phyloP scores from a whole-genome alignment of 2,797 vertebrate genomes.

The Hafferia zeledoni region DNA sequence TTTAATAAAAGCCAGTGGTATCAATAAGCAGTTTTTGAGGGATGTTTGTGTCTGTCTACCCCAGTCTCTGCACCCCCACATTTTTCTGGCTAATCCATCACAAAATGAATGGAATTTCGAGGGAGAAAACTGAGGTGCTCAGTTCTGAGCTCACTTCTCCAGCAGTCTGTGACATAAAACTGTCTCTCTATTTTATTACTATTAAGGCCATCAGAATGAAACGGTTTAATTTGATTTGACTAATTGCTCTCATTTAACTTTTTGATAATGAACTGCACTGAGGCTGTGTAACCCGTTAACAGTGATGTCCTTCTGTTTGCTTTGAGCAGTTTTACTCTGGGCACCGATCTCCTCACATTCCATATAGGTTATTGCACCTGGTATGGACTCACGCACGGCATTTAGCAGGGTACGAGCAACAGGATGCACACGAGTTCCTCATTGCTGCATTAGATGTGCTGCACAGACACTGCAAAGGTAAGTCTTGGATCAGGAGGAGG shows the following conservation, averaged over 20 bases:
- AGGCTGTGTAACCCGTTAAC: constrained; percentile 43
- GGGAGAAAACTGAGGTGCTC: background rate
- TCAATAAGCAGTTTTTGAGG: background rate
- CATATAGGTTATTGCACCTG: constrained; percentile 97
- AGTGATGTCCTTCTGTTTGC: constrained; percentile 49
- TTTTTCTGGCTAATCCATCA: background rate
- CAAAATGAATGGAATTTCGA: background rate
- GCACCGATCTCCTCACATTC: constrained; percentile 98
- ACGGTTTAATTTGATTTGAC: background rate
- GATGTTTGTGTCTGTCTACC: background rate
- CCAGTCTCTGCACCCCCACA: background rate
- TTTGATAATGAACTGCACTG: constrained; percentile 2
- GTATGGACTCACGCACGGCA: constrained; percentile 98
- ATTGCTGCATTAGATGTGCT: constrained; percentile 97
- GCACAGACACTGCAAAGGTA: constrained; percentile 97
- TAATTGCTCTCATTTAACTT: constrained; percentile 13
- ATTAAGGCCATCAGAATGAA: background rate
- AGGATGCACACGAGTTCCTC: constrained; percentile 98
- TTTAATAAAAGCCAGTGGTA: background rate
- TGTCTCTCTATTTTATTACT: background rate
- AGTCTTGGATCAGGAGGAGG: constrained; percentile 38
- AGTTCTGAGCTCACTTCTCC: background rate
- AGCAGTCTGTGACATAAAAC: background rate
- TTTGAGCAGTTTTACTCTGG: constrained; percentile 93
- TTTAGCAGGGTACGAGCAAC: constrained; percentile 98